Evolutionary conservation across 2,113 vertebrate genomes (phyloP), one percentile per base, ranked within the genome.

Genomic region (Varanus komodoensis): DNA sequence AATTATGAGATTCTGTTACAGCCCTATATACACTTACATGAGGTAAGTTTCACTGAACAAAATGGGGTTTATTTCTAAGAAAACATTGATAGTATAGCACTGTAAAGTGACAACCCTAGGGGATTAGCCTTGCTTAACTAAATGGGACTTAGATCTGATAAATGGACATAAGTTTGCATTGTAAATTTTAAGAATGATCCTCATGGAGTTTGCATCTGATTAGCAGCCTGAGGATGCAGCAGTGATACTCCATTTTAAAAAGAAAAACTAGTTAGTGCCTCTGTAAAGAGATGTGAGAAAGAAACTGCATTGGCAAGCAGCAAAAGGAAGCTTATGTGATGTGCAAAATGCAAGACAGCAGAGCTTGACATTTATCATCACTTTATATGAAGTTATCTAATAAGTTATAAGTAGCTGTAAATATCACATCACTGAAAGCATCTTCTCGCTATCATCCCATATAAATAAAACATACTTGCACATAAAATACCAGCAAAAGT

Each of bases 371-470:
- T 92, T 93, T 91, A 89, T 91, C 87, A 57, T 38, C 50, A 85
- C 92, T 93, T 89, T 0, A 64, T 87, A 87, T 93, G 86, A 91
- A 89, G 92, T 91, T 79, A 92, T 93, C 90, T 95, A 96, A 94
- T 94, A 93, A 92, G 89, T 94, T 91, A 52, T 89, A 89, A 94
- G 88, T 93, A 91, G 95, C 75, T 89, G 73, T 94, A 95, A 95
- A 96, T 95, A 94, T 95, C 93, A 93, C 89, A 94, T 94, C 91
- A 85, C 85, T 90, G 90, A 74, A 94, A 94, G 77, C 79, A n/a
- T 83, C 80, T 78, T 61, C 93, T 93, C 89, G 86, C 75, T 64
- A 89, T 94, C 94, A 95, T 23, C 88, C 79, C 89, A 82, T 92
- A 94, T 94, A 95, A 64, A 95, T 95, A 92, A 94, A 89, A 92